Percentiles rank a stretch among this genome's conserved stretches.
Conservation (phyloP, 1,140 invertebrate genomes). For the Holotrichia oblita region DNA sequence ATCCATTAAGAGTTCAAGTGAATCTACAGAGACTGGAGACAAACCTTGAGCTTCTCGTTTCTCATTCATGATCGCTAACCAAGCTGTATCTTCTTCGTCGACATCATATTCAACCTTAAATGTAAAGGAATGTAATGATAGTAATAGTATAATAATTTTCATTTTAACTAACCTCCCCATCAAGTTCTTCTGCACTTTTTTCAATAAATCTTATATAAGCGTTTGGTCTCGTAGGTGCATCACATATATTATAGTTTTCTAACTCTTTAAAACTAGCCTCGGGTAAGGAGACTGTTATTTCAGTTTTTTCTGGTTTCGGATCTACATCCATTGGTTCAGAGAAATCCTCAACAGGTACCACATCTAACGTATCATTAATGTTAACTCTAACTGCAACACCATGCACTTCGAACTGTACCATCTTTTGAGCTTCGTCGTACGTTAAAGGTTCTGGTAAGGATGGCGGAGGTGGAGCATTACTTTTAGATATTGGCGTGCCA, state of each 20-base stretch:
- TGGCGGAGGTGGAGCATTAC: constrained; percentile 59
- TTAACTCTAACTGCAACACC: constrained; percentile 71
- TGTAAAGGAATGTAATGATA: too few species aligned
- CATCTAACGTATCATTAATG: constrained; percentile 69
- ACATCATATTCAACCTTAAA: constrained; percentile 93
- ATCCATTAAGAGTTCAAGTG: constrained; percentile 95
- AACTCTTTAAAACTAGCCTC: constrained; percentile 85
- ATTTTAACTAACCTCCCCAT: constrained; percentile 70
- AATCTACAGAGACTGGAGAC: constrained; percentile 80
- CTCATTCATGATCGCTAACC: constrained; percentile 90
- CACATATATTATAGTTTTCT: constrained; percentile 79
- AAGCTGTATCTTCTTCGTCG: constrained; percentile 96
- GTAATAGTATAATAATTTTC: too few species aligned
- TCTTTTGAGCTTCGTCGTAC: constrained; percentile 81
- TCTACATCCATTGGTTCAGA: constrained; percentile 62
- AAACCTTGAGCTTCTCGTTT: constrained; percentile 74
- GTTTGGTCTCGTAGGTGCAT: constrained; percentile 81
- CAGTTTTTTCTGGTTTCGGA: constrained; percentile 51
- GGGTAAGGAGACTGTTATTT: constrained; percentile 75
- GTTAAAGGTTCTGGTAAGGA: constrained; percentile 71
- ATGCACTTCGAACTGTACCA: constrained; percentile 86
- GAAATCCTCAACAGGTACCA: constrained; percentile 72
- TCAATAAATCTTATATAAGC: constrained; percentile 93
- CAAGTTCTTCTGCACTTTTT: constrained; percentile 92
- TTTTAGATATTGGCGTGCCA: constrained; percentile 5